A percentile compares a stretch with the other conserved stretches of the same genome.
Evolutionary conservation across 2,113 vertebrate genomes (phyloP).

Genomic region (Trogon surrucura): DNA sequence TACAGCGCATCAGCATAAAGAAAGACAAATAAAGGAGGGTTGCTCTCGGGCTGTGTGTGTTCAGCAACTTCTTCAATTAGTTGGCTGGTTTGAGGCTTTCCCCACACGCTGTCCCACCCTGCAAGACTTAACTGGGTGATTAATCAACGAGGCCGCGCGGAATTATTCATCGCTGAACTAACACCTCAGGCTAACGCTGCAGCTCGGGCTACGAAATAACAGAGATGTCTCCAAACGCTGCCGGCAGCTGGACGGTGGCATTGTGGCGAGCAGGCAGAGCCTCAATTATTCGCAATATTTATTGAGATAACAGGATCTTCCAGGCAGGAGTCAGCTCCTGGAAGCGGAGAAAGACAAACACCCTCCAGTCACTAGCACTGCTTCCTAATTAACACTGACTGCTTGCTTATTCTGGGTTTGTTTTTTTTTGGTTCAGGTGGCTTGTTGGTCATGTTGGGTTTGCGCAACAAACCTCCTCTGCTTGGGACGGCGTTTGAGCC

Average conservation of each 20-base stretch:
- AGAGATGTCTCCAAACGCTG: background rate
- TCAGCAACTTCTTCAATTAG: background rate
- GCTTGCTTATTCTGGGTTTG: background rate
- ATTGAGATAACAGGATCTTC: conserved; percentile 24
- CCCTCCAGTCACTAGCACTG: background rate
- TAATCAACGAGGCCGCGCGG: background rate
- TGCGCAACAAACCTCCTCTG: background rate
- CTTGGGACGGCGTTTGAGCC: background rate
- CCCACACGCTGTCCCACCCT: background rate
- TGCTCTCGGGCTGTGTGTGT: background rate
- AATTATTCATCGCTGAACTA: background rate
- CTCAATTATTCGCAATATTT: conserved; percentile 41
- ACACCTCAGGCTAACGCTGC: background rate
- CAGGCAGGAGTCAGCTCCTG: conserved; percentile 14
- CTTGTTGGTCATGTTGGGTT: background rate
- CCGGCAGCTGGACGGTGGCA: background rate
- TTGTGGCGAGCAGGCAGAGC: background rate
- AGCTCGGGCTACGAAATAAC: background rate
- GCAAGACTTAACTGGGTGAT: background rate
- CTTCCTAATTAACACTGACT: conserved; percentile 18
- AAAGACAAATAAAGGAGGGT: background rate
- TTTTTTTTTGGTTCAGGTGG: background rate
- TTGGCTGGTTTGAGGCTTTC: background rate
- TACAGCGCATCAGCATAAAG: background rate
- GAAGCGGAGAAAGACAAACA: background rate